Conservation (phyloP, 2,113 vertebrate genomes). For the Eptesicus fuscus region DNA sequence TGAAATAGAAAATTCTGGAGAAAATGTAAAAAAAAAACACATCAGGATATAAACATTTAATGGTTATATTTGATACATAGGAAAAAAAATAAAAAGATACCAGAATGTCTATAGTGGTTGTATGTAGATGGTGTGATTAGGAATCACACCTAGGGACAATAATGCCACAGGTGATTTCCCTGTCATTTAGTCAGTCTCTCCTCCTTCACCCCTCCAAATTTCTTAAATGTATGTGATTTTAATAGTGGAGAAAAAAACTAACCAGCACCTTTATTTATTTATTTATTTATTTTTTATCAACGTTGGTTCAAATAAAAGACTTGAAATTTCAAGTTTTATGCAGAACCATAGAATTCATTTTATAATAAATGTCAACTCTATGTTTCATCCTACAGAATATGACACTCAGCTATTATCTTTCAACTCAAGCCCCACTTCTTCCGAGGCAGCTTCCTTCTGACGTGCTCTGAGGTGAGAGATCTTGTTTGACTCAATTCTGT, state of each 20-base stretch:
- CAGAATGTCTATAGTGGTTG: not conserved
- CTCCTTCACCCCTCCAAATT: not conserved
- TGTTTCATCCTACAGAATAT: not conserved
- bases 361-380: not conserved
- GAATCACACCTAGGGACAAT: not conserved
- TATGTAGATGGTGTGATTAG: not conserved
- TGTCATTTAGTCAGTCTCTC: not conserved
- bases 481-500: not conserved
- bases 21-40: not conserved
- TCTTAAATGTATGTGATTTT: not conserved
- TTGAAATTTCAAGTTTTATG: not conserved
- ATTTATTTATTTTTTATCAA: not conserved
- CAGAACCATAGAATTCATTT: not conserved
- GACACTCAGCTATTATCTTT: slow-evolving; percentile 42
- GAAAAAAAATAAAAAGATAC: not conserved
- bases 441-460: not conserved
- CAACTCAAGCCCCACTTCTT: slow-evolving; percentile 22
- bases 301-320: not conserved
- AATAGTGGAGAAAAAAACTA: not conserved
- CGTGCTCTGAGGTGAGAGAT: slow-evolving; percentile 5
- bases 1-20: not conserved
- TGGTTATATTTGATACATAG: not conserved
- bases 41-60: not conserved
- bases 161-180: not conserved
- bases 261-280: not conserved